Base-by-base conservation (phyloP, 2,797 vertebrate genomes). In the Sphenopsis melanotis region DNA sequence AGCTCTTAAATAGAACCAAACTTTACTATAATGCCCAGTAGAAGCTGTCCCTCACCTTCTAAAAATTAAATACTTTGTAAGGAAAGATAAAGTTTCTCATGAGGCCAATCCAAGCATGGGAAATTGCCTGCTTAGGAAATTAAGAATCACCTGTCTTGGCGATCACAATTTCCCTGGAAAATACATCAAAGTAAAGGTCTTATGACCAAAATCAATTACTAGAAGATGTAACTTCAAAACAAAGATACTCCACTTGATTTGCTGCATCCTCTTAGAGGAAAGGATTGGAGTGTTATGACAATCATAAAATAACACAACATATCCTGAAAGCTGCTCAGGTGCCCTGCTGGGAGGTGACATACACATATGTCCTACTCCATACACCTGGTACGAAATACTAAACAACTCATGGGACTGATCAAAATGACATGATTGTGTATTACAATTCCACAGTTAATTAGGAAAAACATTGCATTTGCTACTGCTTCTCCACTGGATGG, bases 361-460 rank as follows among this genome's bases (percentile, higher is more conserved):
- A 8, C 1, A 0, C 10, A 0, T 4, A 11, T 3, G 5, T n/a
- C 30, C 24, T 78, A 7, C 36, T 78, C 13, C 34, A 12, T 22
- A 24, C 0, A 2, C 2, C 9, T 14, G 4, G 9, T 29, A 36
- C 6, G n/a, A 74, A 76, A 36, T 6, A 60, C 19, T 5, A 10
- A 78, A 37, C 27, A 53, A 42, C 16, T n/a, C 32, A 11, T 0
- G 4, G 21, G 68, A 42, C 11, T n/a, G 44, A 49, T 24, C 14
- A 36, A 57, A 50, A 18, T 2, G 6, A 27, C 27, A 18, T 1
- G 2, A 64, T 24, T 20, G 10, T 5, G 9, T 23, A 14, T 37
- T 59, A 32, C 2, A 59, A 15, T n/a, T 39, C 39, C 66, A 71
- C 10, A 66, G 11, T 15, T 86, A 47, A 47, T 37, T 56, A 57